A percentile compares a stretch with the other conserved stretches of the same genome.
phyloP scores from a whole-genome alignment of 2,113 vertebrate species.

The Anhinga anhinga region DNA sequence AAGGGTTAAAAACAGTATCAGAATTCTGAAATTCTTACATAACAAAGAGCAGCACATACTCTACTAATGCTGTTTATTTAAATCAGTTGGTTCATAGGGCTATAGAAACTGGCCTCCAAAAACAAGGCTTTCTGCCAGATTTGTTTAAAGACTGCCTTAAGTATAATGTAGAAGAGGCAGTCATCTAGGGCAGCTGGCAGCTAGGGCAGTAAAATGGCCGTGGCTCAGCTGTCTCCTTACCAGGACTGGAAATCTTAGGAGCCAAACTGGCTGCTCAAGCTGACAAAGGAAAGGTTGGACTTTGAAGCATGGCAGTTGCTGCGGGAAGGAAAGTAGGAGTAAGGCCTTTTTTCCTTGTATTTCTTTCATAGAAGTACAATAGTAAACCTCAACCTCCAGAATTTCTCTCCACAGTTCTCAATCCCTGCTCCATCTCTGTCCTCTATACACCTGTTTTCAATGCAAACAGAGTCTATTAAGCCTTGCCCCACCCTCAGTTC shows the following conservation, averaged over 20 bases:
- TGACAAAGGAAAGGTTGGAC: neutral
- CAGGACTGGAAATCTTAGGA: neutral
- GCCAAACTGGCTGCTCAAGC: neutral
- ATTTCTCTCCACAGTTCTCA: neutral
- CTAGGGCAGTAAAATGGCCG: neutral
- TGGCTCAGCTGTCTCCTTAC: neutral
- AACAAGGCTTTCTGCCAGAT: neutral
- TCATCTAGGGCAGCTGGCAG: neutral
- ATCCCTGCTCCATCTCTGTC: neutral
- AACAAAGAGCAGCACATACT: neutral
- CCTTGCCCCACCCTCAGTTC: neutral
- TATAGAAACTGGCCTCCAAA: neutral
- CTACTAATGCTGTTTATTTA: neutral
- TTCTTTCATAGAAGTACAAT: neutral
- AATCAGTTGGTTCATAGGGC: neutral
- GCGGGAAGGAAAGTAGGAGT: neutral
- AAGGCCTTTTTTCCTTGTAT: neutral
- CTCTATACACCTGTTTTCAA: neutral
- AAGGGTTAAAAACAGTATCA: neutral
- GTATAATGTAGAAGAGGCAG: neutral
- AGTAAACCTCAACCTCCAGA: neutral
- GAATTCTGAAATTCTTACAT: neutral
- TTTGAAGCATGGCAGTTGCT: neutral
- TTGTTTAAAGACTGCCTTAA: neutral
- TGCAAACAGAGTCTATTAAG: neutral